Evolutionary conservation across 2,888 invertebrate species (phyloP), one percentile per base, ranked within the genome.

Genomic region (Xylophagus ater): DNA sequence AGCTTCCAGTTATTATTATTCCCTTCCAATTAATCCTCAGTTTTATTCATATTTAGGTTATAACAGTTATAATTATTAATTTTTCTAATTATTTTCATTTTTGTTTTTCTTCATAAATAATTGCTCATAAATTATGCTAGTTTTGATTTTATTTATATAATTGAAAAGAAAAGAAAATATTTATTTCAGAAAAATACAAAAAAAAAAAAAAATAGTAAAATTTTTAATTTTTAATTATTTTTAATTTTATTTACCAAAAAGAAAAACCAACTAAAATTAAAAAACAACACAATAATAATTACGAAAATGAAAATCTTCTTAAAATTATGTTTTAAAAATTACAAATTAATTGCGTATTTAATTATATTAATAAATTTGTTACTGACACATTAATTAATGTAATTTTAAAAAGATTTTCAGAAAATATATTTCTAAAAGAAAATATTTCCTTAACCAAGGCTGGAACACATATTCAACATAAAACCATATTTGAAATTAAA

Each of bases 1-100:
- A 62, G 74, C 74, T 74, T 76, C 79, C 74, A 73, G 75, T 60
- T 74, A 74, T 68, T 78, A 78, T 66, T 74, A 75, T 65, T 70
- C 79, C 67, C 53, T 62, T 53, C 80, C 79, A 56, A 70, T 80
- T 51, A 79, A 76, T 66, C 77, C 78, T 61, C 74, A 73, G 58
- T 81, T 80, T 67, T 81, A 81, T 62, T 79, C 79, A 56, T 76
- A 76, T 58, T 68, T 76, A 53, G 61, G 65, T 42, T 53, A 59
- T 48, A 73, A 75, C 52, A 68, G 69, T 53, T 65, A 69, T 44
- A 69, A 63, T 51, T 70, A 67, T 44, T 50, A 50, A 43, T 26
- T 43, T 14, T 2, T 28, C 18, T 31, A 15, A n/a, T 10, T 32
- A 32, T 32, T 17, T 18, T 8, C 10, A 19, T 32, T 10, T 10